Evolutionary conservation across 2,797 vertebrate species (phyloP).

Genomic region (Centropyge bicolor): DNA sequence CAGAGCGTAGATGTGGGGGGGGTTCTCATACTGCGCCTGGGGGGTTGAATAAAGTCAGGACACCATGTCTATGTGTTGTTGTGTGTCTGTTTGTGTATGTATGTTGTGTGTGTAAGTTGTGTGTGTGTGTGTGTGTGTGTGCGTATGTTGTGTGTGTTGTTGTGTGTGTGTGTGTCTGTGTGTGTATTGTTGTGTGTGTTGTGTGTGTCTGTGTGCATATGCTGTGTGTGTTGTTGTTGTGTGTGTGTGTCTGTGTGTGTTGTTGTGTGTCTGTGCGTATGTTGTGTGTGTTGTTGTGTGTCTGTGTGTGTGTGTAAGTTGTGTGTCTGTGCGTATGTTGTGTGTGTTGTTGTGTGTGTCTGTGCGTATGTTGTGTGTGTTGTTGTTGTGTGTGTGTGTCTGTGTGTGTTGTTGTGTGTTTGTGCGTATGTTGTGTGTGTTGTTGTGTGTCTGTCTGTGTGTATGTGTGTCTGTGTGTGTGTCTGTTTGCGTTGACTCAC

Average conservation of each 20-base stretch:
- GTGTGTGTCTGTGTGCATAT: neutral
- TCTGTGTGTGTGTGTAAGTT: constrained; percentile 4
- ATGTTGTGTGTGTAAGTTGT: neutral
- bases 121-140: neutral
- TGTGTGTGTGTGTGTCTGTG: neutral
- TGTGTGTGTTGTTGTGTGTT: neutral
- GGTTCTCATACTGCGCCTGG: constrained; percentile 98
- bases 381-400: no score
- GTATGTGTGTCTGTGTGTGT: neutral
- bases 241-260: constrained; percentile 4
- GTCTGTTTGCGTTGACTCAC: constrained; percentile 70
- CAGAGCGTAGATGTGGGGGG: constrained; percentile 98
- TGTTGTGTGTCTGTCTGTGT: neutral
- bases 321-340: neutral
- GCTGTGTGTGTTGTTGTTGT: neutral
- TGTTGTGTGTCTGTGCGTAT: neutral
- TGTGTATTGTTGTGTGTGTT: neutral
- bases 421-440: neutral
- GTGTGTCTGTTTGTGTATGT: neutral
- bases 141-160: neutral
- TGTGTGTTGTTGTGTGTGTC: neutral
- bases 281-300: neutral
- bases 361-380: no score
- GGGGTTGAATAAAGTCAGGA: neutral
- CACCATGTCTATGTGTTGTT: no score